These are phyloP conservation scores for Dinocampus coccinellae DNA, from an alignment of 2,888 invertebrate species.

Conservation along the genomic window DNA sequence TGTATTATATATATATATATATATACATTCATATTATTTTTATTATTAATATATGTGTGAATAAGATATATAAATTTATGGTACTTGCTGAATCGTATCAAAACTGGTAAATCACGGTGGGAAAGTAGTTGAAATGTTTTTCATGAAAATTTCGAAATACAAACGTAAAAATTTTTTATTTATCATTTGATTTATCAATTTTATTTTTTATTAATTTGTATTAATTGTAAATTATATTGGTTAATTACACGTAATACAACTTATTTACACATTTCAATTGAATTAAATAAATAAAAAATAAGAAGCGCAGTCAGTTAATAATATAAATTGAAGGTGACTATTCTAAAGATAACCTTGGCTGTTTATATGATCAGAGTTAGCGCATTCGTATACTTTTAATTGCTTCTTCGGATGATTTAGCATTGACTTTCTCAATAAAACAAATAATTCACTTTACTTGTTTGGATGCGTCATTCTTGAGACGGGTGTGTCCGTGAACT, in stretches of 20 bases:
- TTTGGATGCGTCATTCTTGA: conserved; percentile 36
- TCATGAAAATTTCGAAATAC: conserved; percentile 3
- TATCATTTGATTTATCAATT: neutral
- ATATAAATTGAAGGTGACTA: conserved; percentile 25
- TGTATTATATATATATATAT: neutral
- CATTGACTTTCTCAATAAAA: conserved; percentile 28
- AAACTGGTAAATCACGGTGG: conserved; percentile 12
- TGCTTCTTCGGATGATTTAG: conserved; percentile 23
- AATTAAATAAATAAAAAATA: conserved; percentile 12
- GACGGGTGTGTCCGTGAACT: conserved; percentile 46
- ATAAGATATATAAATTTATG: neutral
- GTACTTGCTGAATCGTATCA: conserved; percentile 31
- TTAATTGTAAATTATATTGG: neutral
- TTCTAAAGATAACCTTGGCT: conserved; percentile 7
- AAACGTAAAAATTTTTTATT: neutral
- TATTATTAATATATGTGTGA: neutral
- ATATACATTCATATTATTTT: neutral
- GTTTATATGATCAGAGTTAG: neutral
- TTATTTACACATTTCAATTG: neutral
- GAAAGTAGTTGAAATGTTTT: neutral
- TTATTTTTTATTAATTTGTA: too few relatives aligned
- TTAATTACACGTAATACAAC: neutral
- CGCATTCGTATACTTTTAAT: conserved; percentile 27
- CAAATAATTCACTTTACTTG: conserved; percentile 4
- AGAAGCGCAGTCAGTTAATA: conserved; percentile 2